Conservation (phyloP, 1,140 invertebrate genomes). For the Drosophila nannoptera region DNA sequence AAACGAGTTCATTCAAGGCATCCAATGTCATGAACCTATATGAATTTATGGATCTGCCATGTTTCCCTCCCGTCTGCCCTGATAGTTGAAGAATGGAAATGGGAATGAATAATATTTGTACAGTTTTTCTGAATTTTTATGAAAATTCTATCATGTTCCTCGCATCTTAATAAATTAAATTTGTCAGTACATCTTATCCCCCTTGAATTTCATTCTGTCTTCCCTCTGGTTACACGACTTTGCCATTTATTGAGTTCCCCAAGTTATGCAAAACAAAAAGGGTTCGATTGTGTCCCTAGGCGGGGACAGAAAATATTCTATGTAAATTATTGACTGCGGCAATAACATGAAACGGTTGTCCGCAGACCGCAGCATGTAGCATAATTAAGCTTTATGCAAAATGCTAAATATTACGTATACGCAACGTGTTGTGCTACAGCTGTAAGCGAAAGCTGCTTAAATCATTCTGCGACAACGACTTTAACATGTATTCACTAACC, state of each 20-base stretch:
- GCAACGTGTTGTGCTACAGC: neutral
- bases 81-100: too few species aligned
- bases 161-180: too few species aligned
- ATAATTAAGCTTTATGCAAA: conserved; percentile 4
- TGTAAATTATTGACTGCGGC: conserved; percentile 20
- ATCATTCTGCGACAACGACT: conserved; percentile 8
- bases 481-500: conserved; percentile 18
- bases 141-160: too few species aligned
- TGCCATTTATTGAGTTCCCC: neutral
- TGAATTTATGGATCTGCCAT: too few species aligned
- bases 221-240: neutral
- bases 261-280: neutral
- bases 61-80: too few species aligned
- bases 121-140: neutral
- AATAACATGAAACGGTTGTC: neutral
- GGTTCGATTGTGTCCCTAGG: neutral
- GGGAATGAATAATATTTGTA: too few species aligned
- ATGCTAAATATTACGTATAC: conserved; percentile 24
- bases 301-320: neutral
- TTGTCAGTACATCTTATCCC: too few species aligned
- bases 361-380: conserved; percentile 18
- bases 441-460: conserved; percentile 19
- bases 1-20: neutral
- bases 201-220: neutral
- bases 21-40: neutral